phyloP scores from a whole-genome alignment of 2,113 vertebrate genomes.

The Rhea americana region DNA sequence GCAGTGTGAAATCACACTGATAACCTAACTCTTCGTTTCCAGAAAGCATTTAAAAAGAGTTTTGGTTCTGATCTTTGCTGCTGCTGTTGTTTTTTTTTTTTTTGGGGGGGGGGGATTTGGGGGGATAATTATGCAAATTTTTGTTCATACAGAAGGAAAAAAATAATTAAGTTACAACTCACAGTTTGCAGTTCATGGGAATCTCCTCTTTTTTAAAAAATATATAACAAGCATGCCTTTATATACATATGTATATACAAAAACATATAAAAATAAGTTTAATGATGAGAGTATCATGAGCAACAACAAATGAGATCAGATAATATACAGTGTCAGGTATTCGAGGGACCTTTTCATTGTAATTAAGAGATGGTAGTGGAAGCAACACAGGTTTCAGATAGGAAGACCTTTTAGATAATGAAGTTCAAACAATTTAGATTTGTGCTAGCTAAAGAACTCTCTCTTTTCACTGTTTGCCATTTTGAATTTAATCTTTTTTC shows the following conservation, averaged over 20 bases:
- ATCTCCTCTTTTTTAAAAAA: background rate
- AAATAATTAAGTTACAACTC: background rate
- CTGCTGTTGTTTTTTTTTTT: background rate
- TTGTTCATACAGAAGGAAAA: background rate
- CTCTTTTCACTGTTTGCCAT: slow-evolving; percentile 5
- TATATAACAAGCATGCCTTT: background rate
- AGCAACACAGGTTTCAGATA: slow-evolving; percentile 26
- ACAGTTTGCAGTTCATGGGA: background rate
- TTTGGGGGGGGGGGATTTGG: background rate
- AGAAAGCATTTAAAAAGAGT: background rate
- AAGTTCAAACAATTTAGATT: slow-evolving; percentile 31
- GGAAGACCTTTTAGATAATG: background rate
- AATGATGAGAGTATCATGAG: background rate
- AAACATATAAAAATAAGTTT: background rate
- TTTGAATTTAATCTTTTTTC: background rate
- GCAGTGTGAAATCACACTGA: slow-evolving; percentile 21
- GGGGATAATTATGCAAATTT: background rate
- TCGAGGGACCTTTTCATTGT: background rate
- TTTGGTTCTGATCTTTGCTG: background rate
- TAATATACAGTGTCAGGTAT: background rate
- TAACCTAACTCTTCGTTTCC: background rate
- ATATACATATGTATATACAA: background rate
- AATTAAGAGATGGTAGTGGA: slow-evolving; percentile 14
- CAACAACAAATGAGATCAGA: background rate
- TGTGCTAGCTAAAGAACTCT: background rate